These are phyloP conservation scores for Phenganax stokvisi DNA, from an alignment of 92 coral and sea anemone genomes.

Conservation along the genomic window DNA sequence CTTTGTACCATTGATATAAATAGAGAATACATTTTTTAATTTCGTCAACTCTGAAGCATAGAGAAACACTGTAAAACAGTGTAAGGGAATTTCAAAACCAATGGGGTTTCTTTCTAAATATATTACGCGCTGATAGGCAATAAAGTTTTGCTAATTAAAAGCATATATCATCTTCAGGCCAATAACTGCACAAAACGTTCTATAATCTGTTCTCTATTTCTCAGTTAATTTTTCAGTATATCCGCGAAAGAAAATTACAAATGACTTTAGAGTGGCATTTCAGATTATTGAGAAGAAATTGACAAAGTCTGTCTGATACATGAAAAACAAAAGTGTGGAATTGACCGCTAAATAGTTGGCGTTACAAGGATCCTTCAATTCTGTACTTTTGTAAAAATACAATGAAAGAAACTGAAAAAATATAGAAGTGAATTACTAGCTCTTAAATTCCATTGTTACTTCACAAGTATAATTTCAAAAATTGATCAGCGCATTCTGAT, in stretches of 20 bases:
- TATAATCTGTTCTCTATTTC: not conserved
- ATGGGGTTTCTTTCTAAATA: conserved; percentile 1
- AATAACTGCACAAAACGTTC: not conserved
- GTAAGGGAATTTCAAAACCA: not conserved
- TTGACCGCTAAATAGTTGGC: no score
- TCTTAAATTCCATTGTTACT: not conserved
- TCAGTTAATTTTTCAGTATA: not conserved
- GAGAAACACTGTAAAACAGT: no score
- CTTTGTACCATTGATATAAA: no score
- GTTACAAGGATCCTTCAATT: no score
- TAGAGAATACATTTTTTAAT: no score
- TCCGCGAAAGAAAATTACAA: no score
- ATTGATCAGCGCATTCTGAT: not conserved
- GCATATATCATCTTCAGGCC: not conserved
- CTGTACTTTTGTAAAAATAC: no score
- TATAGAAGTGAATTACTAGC: not conserved
- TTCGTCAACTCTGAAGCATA: no score
- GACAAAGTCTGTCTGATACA: not conserved
- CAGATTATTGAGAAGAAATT: not conserved
- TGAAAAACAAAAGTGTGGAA: not conserved
- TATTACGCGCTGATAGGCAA: not conserved
- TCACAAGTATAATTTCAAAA: not conserved
- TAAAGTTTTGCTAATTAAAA: not conserved
- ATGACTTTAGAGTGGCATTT: not conserved
- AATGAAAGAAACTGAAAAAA: not conserved